These are phyloP conservation scores for Tethea ocularis DNA, from an alignment of 2,888 invertebrate genomes.

Conservation along the genomic window DNA sequence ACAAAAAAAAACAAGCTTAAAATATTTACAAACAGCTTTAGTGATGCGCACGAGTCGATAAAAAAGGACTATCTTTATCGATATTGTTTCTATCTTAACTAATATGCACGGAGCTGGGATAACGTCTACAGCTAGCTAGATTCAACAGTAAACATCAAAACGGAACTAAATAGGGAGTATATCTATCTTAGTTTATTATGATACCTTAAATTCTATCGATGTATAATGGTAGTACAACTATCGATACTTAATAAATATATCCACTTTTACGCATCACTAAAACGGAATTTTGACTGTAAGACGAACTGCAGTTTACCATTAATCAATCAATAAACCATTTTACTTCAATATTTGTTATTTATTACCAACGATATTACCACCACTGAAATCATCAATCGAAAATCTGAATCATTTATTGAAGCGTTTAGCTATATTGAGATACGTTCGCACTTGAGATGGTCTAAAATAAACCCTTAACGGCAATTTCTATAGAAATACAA, in stretches of 20 bases:
- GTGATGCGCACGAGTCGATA: conserved; percentile 12
- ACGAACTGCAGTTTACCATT: neutral
- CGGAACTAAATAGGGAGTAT: neutral
- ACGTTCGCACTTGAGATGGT: neutral
- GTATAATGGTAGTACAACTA: neutral
- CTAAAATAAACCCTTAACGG: no score
- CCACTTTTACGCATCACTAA: neutral
- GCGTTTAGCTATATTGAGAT: neutral
- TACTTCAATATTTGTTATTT: neutral
- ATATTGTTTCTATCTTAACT: neutral
- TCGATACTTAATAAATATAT: conserved; percentile 1
- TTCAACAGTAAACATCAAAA: neutral
- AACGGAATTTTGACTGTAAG: conserved; percentile 5
- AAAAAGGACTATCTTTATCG: conserved; percentile 1
- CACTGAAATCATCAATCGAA: neutral
- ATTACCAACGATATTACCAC: neutral
- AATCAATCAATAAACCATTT: neutral
- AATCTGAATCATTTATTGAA: neutral
- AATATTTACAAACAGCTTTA: conserved; percentile 16
- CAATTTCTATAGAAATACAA: no score
- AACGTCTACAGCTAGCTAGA: neutral
- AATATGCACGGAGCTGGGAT: neutral
- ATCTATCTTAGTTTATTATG: neutral
- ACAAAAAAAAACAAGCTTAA: conserved; percentile 12
- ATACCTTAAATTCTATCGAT: neutral